Evolutionary conservation across 2,113 vertebrate species (phyloP).

Genomic region (Thunnus thynnus): DNA sequence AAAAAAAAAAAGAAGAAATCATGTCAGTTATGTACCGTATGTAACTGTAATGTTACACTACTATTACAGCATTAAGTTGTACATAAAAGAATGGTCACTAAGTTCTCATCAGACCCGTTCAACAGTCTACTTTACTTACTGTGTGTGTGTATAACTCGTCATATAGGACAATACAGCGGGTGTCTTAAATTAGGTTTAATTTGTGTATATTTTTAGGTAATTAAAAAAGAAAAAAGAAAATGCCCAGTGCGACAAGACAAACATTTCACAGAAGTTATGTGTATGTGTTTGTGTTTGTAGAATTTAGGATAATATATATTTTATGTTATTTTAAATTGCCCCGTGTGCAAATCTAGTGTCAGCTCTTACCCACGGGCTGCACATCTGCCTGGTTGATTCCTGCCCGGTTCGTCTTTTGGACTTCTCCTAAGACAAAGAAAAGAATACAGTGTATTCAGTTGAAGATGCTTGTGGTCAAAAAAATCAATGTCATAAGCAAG

Average conservation of each 20-base stretch:
- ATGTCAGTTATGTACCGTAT: background rate
- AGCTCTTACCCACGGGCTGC: slow-evolving; percentile 82
- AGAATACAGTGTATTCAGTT: background rate
- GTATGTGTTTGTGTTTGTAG: too few relatives aligned
- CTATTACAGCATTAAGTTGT: background rate
- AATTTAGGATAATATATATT: too few relatives aligned
- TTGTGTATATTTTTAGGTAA: too few relatives aligned
- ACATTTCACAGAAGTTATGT: too few relatives aligned
- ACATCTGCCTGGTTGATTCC: slow-evolving; percentile 85
- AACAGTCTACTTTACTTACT: background rate
- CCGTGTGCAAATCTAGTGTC: too few relatives aligned
- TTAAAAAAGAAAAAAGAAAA: too few relatives aligned
- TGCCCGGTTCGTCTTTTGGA: slow-evolving; percentile 80
- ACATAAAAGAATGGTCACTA: background rate
- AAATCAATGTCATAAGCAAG: background rate
- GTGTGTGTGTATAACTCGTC: too few relatives aligned
- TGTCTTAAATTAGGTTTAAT: too few relatives aligned
- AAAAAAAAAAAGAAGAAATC: background rate
- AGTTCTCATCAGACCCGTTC: background rate
- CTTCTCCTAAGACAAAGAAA: slow-evolving; percentile 64
- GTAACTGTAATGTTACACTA: too few relatives aligned
- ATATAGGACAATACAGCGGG: too few relatives aligned
- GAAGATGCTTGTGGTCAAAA: background rate
- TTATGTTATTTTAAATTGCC: too few relatives aligned
- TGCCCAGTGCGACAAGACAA: too few relatives aligned